Evolutionary conservation across 2,113 vertebrate genomes (phyloP), one percentile per base, ranked within the genome.

Genomic region (Oophaga pumilio): DNA sequence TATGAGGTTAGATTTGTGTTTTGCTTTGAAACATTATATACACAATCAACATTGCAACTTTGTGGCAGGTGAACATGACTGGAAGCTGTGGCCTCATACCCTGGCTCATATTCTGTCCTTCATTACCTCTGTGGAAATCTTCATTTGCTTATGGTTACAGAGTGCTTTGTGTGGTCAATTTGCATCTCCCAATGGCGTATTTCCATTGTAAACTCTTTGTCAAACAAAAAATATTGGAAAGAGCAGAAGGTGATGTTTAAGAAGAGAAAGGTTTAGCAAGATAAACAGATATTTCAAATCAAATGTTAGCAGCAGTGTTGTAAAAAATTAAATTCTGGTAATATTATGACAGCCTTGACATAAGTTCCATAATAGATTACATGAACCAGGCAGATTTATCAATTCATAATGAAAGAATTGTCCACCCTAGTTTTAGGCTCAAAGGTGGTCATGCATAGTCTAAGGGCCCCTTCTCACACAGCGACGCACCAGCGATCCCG

Each of bases 61-160:
- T 90, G 91, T 88, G 86, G 85, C 89, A 91, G 81, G 82, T 91
- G 85, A 92, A 92, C 93, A 92, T 93, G 89, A 92, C 89, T 93
- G 89, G 91, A 92, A 94, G 94, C 93, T 89, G 91, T 88, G 59
- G 77, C 91, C 91, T 90, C 90, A 53, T 0, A 66, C 79, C 91
- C 69, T 92, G 84, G 84, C 93, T 95, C 93, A 90, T 93, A 90
- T 94, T 92, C 92, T 94, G 89, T 89, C 90, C 91, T 94, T 94
- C 91, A 94, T 94, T 94, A 92, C 92, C 93, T 92, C 90, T 93
- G 90, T 92, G 87, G 86, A 94, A 93, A 93, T 92, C 86, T 91
- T 90, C 79, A 92, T 94, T 95, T 95, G 93, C 92, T 92, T 95
- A 90, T 89, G 85, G 85, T 90, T 94, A 87, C 49, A 79, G 90